Evolutionary conservation across 2,113 vertebrate genomes (phyloP).

Genomic region (Otolemur garnettii): DNA sequence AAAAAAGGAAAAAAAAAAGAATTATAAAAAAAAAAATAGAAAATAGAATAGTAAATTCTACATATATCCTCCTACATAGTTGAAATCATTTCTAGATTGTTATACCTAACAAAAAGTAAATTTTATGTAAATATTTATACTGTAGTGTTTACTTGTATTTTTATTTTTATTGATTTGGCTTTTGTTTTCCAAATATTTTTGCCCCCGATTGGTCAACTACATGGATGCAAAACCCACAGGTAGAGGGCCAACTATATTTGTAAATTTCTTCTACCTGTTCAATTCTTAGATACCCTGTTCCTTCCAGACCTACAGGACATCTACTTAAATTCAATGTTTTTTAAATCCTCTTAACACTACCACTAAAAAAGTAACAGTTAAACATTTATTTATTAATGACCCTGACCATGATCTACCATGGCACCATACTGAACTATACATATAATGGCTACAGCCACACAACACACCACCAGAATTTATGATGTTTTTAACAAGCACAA

Average conservation of each 20-base stretch:
- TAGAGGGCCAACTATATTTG: not conserved
- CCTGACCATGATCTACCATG: not conserved
- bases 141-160: not conserved
- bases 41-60: not conserved
- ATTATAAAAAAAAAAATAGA: too few species aligned
- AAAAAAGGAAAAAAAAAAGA: too few species aligned
- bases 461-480: not conserved
- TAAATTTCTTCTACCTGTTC: not conserved
- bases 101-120: not conserved
- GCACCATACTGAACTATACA: not conserved
- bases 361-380: conserved; percentile 1
- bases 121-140: not conserved
- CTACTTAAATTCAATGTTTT: conserved; percentile 56
- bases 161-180: not conserved
- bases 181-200: not conserved
- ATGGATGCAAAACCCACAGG: not conserved
- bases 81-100: not conserved
- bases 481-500: conserved; percentile 9
- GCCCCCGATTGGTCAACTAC: not conserved
- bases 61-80: not conserved
- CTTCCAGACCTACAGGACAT: conserved; percentile 1
- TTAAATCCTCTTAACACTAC: conserved; percentile 5
- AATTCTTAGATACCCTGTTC: conserved; percentile 23
- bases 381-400: conserved; percentile 16
- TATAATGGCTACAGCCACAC: not conserved